A percentile compares a stretch with the other conserved stretches of the same genome.
These are phyloP conservation scores for Pseudomugil gertrudae DNA, from an alignment of 2,797 vertebrate genomes.

Conservation along the genomic window DNA sequence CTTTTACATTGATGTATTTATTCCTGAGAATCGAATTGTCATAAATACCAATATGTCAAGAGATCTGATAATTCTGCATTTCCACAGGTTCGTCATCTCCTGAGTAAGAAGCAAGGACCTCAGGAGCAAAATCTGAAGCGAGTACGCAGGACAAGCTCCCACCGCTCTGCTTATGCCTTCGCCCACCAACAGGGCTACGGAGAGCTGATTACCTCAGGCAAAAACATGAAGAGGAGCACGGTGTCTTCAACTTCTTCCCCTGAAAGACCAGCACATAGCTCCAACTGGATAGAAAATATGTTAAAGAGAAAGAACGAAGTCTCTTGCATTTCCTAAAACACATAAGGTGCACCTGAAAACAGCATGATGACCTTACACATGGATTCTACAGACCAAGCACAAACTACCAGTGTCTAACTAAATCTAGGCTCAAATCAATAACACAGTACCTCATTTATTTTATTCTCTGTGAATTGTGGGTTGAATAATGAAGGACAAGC, in stretches of 20 bases:
- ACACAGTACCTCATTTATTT: constrained; percentile 38
- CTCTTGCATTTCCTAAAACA: constrained; percentile 42
- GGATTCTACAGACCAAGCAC: constrained; percentile 45
- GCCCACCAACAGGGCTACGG: constrained; percentile 88
- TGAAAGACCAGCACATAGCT: constrained; percentile 60
- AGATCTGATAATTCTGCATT: constrained; percentile 9
- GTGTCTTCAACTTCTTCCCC: constrained; percentile 60
- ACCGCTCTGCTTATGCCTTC: constrained; percentile 86
- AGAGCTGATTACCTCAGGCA: constrained; percentile 88
- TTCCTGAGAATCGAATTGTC: not conserved
- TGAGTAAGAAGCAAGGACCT: constrained; percentile 78
- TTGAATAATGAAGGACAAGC: constrained; percentile 16
- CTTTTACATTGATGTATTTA: not conserved
- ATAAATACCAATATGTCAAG: not conserved
- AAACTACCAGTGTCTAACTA: constrained; percentile 40
- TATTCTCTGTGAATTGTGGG: not conserved
- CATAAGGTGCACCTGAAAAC: constrained; percentile 52
- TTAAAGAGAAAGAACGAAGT: constrained; percentile 69
- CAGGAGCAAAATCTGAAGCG: constrained; percentile 76
- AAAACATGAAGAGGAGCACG: constrained; percentile 80
- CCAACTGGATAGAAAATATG: constrained; percentile 78
- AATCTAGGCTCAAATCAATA: constrained; percentile 22
- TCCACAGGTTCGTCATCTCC: constrained; percentile 80
- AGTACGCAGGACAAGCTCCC: constrained; percentile 83
- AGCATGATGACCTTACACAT: not conserved